Evolutionary conservation across 2,888 invertebrate species (phyloP).

Genomic region (Cryptops parisi): DNA sequence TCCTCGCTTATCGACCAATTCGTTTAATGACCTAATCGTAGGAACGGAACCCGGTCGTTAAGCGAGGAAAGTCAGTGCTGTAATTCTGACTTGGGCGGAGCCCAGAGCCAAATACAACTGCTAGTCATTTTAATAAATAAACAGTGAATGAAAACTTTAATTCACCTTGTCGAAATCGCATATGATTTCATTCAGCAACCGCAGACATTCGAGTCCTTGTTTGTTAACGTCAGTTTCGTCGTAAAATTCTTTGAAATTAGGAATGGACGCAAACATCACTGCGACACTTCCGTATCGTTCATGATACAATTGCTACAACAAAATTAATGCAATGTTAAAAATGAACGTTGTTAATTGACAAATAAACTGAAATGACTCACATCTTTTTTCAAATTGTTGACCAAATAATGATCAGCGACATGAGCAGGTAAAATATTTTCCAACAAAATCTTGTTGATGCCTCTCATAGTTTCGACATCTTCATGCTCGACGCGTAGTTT

Average conservation of each 20-base stretch:
- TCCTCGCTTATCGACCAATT: no score
- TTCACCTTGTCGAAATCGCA: conserved; percentile 97
- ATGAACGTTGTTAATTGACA: no score
- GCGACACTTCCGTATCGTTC: conserved; percentile 84
- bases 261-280: conserved; percentile 97
- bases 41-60: no score
- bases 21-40: no score
- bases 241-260: conserved; percentile 94
- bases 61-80: no score
- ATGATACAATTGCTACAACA: conserved; percentile 70
- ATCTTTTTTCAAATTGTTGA: conserved; percentile 48
- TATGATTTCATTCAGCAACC: conserved; percentile 91
- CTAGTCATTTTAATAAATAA: no score
- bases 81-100: no score
- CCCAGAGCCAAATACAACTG: no score
- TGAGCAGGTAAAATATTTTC: conserved; percentile 95
- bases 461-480: conserved; percentile 89
- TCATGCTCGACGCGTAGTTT: conserved; percentile 81
- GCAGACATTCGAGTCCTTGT: conserved; percentile 83
- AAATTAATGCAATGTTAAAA: conserved; percentile 12
- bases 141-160: no score
- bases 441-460: conserved; percentile 87
- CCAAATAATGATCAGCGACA: conserved; percentile 85
- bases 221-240: conserved; percentile 94
- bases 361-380: conserved; percentile 28